Evolutionary conservation across 35 echinoderm and acorn worm genomes (phyloP).

Genomic region (Lytechinus variegatus): DNA sequence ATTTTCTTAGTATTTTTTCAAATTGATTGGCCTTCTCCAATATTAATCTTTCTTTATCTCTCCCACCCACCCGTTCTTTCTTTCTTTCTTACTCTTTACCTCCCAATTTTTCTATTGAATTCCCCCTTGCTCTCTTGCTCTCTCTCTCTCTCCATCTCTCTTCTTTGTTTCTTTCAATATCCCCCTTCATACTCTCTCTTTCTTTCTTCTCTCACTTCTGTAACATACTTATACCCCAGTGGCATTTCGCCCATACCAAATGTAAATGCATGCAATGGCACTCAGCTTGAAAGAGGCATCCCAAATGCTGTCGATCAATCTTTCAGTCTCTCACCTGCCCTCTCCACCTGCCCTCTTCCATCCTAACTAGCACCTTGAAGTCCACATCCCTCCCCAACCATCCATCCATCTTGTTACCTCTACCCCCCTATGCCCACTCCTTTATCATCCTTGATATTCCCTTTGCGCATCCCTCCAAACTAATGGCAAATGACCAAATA

Average conservation of each 20-base stretch:
- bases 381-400: no score
- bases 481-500: no score
- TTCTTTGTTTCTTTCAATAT: no score
- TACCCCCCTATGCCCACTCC: no score
- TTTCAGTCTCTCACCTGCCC: neutral
- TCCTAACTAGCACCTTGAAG: neutral
- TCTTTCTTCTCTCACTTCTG: neutral
- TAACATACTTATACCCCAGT: neutral
- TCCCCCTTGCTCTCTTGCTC: neutral
- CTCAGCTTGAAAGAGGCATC: neutral
- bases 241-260: neutral
- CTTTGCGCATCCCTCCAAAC: no score
- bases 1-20: no score
- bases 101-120: neutral
- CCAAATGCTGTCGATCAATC: neutral
- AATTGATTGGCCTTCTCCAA: no score
- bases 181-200: neutral
- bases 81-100: no score
- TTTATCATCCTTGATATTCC: no score
- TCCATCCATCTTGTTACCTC: no score
- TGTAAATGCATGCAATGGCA: neutral
- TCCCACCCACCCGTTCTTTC: no score
- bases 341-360: neutral
- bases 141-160: neutral
- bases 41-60: no score